These are phyloP conservation scores for Tetramorium alpestre DNA, from an alignment of 1,140 invertebrate species.

Conservation along the genomic window DNA sequence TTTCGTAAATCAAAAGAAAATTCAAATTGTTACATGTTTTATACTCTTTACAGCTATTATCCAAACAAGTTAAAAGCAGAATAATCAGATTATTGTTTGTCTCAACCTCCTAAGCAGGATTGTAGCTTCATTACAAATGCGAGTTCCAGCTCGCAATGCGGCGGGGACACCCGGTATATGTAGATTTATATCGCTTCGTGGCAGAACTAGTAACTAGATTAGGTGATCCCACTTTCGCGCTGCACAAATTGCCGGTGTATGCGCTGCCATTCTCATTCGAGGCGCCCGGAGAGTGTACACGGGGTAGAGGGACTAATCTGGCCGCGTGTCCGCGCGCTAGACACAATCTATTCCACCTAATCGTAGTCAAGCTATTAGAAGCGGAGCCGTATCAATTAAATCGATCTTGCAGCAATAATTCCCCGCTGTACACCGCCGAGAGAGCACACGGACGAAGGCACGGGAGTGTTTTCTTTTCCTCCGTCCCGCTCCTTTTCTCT, in stretches of 20 bases:
- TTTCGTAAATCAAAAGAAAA: not conserved
- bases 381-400: constrained; percentile 64
- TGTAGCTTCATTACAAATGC: constrained; percentile 36
- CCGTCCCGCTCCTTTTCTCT: not conserved
- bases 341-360: constrained; percentile 67
- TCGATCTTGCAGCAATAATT: constrained; percentile 57
- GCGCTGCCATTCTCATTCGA: constrained; percentile 59
- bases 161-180: constrained; percentile 30
- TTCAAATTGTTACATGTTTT: not conserved
- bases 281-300: constrained; percentile 32
- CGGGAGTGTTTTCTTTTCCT: not conserved
- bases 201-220: constrained; percentile 66
- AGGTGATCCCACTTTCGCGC: constrained; percentile 68
- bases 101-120: not conserved
- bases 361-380: constrained; percentile 63
- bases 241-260: constrained; percentile 65
- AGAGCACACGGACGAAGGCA: not conserved
- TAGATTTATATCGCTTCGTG: constrained; percentile 55
- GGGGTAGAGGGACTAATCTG: constrained; percentile 63
- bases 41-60: not conserved
- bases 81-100: not conserved
- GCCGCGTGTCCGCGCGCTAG: constrained; percentile 45
- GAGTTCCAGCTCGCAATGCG: not conserved
- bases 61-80: constrained; percentile 8
- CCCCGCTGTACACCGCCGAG: not conserved